These are phyloP conservation scores for Archocentrus centrarchus DNA, from an alignment of 2,113 vertebrate genomes.

Conservation along the genomic window DNA sequence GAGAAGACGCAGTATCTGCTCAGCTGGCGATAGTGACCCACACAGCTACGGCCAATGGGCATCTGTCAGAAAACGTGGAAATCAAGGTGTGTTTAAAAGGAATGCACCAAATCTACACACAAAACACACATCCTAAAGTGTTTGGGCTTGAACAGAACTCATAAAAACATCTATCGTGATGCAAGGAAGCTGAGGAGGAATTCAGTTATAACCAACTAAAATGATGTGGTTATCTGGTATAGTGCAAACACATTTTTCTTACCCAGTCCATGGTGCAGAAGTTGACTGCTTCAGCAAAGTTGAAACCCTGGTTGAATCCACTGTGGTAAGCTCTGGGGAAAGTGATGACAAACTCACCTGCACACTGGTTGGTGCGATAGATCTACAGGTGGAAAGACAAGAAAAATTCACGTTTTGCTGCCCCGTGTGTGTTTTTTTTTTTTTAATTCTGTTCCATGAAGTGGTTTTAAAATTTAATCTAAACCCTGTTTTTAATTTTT, in stretches of 20 bases:
- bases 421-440: too few species aligned
- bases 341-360: slow-evolving; percentile 98
- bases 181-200: not conserved
- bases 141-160: too few species aligned
- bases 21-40: slow-evolving; percentile 92
- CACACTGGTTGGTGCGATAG: slow-evolving; percentile 97
- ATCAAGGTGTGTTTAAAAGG: not conserved
- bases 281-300: slow-evolving; percentile 98
- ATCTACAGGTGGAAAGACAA: slow-evolving; percentile 78
- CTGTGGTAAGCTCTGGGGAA: slow-evolving; percentile 98
- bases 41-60: slow-evolving; percentile 90
- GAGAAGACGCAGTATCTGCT: slow-evolving; percentile 97
- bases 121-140: too few species aligned
- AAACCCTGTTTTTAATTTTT: too few species aligned
- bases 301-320: slow-evolving; percentile 99
- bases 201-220: not conserved
- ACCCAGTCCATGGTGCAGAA: slow-evolving; percentile 99
- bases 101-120: not conserved
- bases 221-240: not conserved
- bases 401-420: not conserved
- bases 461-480: too few species aligned
- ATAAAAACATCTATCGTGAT: not conserved
- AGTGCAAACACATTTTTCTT: slow-evolving; percentile 23
- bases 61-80: slow-evolving; percentile 77
- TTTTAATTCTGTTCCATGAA: too few species aligned